Conservation (phyloP, 2,888 invertebrate genomes). For the Argyra leucocephala region DNA sequence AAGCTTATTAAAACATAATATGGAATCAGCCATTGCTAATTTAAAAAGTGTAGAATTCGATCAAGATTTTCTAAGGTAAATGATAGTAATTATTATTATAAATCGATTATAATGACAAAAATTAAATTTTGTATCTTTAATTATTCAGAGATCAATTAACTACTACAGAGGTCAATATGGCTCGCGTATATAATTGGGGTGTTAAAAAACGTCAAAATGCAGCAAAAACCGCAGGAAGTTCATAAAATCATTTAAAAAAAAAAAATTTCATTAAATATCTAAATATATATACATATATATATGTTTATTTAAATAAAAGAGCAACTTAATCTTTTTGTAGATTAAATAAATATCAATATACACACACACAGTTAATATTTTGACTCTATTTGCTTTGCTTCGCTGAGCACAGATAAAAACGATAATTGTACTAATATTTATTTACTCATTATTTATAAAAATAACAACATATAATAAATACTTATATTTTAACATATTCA, state of each 20-base stretch:
- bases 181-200: constrained; percentile 96
- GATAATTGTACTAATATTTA: no score
- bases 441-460: no score
- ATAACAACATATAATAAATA: no score
- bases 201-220: constrained; percentile 80
- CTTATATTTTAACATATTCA: no score
- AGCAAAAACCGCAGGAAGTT: constrained; percentile 39
- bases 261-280: no score
- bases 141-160: constrained; percentile 82
- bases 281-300: no score
- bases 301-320: no score
- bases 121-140: not conserved
- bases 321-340: no score
- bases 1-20: constrained; percentile 69
- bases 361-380: no score
- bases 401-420: no score
- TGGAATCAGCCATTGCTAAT: constrained; percentile 73
- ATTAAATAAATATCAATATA: no score
- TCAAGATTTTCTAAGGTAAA: constrained; percentile 79
- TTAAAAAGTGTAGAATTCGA: constrained; percentile 80
- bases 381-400: no score
- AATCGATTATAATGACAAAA: not conserved
- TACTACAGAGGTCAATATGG: constrained; percentile 98
- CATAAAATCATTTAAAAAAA: not conserved
- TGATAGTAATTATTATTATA: not conserved